phyloP scores from a whole-genome alignment of 2,888 invertebrate genomes.

The Tiliacea citrago region DNA sequence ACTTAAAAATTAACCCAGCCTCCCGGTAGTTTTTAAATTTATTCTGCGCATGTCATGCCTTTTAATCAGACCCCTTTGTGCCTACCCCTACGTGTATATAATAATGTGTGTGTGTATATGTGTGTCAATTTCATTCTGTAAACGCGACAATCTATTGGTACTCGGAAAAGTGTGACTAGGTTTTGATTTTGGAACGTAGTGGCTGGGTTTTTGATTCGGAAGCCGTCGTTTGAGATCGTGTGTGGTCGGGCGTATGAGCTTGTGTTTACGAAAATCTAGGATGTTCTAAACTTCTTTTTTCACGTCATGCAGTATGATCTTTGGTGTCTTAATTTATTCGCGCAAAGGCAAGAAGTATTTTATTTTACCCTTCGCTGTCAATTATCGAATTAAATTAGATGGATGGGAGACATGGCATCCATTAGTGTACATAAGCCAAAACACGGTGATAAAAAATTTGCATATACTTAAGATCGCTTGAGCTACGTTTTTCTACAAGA shows the following conservation, averaged over 20 bases:
- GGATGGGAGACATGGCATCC: not conserved
- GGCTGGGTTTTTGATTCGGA: constrained; percentile 27
- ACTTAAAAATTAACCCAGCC: constrained; percentile 91
- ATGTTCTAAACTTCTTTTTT: not conserved
- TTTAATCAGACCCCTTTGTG: constrained; percentile 87
- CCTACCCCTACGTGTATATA: constrained; percentile 79
- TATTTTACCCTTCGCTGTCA: not conserved
- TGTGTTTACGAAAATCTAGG: not conserved
- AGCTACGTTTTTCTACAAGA: too few species aligned
- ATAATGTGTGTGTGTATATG: constrained; percentile 67
- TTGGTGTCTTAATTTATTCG: not conserved
- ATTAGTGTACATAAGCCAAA: not conserved
- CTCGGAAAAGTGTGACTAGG: constrained; percentile 69
- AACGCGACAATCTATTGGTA: constrained; percentile 65
- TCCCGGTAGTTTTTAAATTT: constrained; percentile 90
- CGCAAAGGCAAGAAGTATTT: not conserved
- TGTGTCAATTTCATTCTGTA: constrained; percentile 72
- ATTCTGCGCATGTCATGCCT: constrained; percentile 91
- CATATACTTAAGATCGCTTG: not conserved
- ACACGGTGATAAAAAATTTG: not conserved
- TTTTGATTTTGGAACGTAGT: constrained; percentile 66
- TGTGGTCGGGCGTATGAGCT: not conserved
- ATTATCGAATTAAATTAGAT: not conserved
- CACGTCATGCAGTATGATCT: not conserved
- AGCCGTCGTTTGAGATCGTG: constrained; percentile 20